A percentile compares a stretch with the other conserved stretches of the same genome.
Conservation (phyloP, 2,888 invertebrate genomes). For the Hydrotaea cyrtoneurina region DNA sequence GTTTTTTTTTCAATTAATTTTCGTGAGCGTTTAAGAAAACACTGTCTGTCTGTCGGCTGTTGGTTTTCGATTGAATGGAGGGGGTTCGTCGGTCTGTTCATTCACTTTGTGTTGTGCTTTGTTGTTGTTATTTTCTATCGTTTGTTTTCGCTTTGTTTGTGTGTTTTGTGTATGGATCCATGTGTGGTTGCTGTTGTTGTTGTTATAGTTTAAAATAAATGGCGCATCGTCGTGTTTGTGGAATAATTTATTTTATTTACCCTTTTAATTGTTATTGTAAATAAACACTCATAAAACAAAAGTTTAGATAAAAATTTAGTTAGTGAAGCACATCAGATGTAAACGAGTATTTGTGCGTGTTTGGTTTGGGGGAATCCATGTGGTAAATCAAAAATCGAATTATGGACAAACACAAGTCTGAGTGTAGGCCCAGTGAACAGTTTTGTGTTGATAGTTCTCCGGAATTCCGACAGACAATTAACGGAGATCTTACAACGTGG, state of each 20-base stretch:
- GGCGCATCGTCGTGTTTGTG: conserved; percentile 32
- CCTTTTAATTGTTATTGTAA: conserved; percentile 11
- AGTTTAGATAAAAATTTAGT: not conserved
- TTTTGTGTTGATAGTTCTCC: no score
- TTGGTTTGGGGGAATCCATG: no score
- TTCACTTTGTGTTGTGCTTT: not conserved
- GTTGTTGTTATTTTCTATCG: not conserved
- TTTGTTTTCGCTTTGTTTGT: conserved; percentile 15
- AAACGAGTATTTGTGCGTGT: no score
- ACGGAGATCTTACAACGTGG: no score
- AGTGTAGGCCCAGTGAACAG: no score
- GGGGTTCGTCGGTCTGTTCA: not conserved
- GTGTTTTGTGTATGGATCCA: not conserved
- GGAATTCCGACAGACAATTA: no score
- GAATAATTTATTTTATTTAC: conserved; percentile 30
- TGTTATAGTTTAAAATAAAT: conserved; percentile 30
- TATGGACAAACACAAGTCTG: no score
- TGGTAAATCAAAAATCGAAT: no score
- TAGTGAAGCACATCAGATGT: not conserved
- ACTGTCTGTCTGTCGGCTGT: not conserved
- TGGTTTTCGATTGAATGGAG: not conserved
- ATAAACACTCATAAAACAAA: conserved; percentile 22
- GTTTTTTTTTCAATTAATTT: conserved; percentile 33
- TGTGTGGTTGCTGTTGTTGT: not conserved
- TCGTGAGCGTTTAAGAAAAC: not conserved